phyloP scores from a whole-genome alignment of 2,888 invertebrate genomes.

The Scaptomyza caliginosa region DNA sequence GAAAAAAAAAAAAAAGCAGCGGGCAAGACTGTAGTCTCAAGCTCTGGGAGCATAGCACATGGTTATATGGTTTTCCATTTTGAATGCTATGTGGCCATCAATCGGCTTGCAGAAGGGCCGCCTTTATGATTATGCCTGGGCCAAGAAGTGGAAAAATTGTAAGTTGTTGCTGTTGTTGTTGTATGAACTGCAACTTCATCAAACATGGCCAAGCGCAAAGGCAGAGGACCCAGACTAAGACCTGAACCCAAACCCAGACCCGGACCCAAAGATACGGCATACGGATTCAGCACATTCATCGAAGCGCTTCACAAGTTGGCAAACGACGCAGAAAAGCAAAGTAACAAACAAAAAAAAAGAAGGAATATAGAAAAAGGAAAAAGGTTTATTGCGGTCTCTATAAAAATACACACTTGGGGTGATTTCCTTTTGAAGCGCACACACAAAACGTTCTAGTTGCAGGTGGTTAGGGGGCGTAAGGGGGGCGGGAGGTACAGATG shows the following conservation, averaged over 20 bases:
- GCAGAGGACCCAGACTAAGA: neutral
- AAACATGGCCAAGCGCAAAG: slow-evolving; percentile 39
- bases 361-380: slow-evolving; percentile 31
- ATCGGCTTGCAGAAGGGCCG: slow-evolving; percentile 62
- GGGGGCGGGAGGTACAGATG: neutral
- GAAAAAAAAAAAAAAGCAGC: slow-evolving; percentile 51
- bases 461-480: slow-evolving; percentile 33
- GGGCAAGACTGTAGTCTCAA: slow-evolving; percentile 25
- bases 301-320: slow-evolving; percentile 49
- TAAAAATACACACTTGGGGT: slow-evolving; percentile 80
- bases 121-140: slow-evolving; percentile 71
- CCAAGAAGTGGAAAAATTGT: slow-evolving; percentile 44
- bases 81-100: slow-evolving; percentile 67
- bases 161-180: slow-evolving; percentile 3
- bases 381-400: slow-evolving; percentile 80
- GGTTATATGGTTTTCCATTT: slow-evolving; percentile 58
- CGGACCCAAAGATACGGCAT: slow-evolving; percentile 16
- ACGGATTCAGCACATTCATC: slow-evolving; percentile 55
- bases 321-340: slow-evolving; percentile 44
- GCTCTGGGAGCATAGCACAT: slow-evolving; percentile 13
- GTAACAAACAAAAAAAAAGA: neutral
- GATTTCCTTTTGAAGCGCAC: slow-evolving; percentile 74
- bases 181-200: slow-evolving; percentile 73
- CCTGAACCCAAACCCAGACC: slow-evolving; percentile 4
- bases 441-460: slow-evolving; percentile 59